Evolutionary conservation across 53 echinoderm and acorn worm species (phyloP).

Genomic region (Temnopleurus reevesii): DNA sequence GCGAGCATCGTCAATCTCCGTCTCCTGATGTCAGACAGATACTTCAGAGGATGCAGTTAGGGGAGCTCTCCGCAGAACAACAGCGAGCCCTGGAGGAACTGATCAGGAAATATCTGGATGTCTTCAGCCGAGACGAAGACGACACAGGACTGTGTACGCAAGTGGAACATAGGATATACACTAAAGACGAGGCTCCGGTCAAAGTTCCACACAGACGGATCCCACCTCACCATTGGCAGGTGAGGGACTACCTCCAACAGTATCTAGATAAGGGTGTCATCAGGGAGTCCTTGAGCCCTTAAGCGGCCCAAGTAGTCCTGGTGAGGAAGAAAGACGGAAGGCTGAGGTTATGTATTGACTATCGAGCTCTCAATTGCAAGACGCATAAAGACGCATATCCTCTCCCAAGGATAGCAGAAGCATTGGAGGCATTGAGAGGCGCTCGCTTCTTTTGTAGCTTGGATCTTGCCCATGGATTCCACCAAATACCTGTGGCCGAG

Average conservation of each 20-base stretch:
- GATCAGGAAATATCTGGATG: constrained; percentile 52
- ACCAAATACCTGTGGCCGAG: constrained; percentile 68
- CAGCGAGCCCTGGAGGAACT: constrained; percentile 1
- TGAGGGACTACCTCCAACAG: constrained; percentile 47
- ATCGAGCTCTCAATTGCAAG: constrained; percentile 66
- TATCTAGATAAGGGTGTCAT: constrained; percentile 42
- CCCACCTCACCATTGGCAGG: constrained; percentile 55
- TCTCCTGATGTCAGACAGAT: not conserved
- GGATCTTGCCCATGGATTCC: constrained; percentile 76
- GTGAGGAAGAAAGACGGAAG: constrained; percentile 66
- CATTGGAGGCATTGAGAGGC: constrained; percentile 72
- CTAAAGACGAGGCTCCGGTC: constrained; percentile 38
- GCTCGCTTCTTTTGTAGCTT: constrained; percentile 72
- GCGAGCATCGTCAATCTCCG: not conserved
- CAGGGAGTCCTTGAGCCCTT: constrained; percentile 63
- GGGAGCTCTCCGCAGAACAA: constrained; percentile 22
- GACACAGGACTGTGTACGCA: constrained; percentile 57
- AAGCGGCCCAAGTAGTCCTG: constrained; percentile 68
- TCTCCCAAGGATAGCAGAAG: constrained; percentile 66
- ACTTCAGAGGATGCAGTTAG: constrained; percentile 35
- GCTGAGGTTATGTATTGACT: constrained; percentile 64
- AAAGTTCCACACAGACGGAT: constrained; percentile 60
- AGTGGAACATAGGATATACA: constrained; percentile 48
- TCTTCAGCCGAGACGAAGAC: constrained; percentile 54
- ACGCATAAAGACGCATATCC: constrained; percentile 80